phyloP scores from a whole-genome alignment of 2,888 invertebrate species.

The Tanytarsus gracilentus region DNA sequence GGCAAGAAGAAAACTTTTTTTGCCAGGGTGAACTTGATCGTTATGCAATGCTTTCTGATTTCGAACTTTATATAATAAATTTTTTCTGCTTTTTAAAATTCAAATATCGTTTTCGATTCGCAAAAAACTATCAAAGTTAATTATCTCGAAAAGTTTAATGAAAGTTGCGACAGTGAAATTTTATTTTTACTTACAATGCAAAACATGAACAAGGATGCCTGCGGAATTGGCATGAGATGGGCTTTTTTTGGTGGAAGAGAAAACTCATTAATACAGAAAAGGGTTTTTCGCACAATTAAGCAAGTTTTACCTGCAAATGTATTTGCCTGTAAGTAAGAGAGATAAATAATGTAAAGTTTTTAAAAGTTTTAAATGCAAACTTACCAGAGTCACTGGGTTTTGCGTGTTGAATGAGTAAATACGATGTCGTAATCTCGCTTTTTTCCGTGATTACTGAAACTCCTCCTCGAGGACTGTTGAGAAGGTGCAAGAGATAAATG shows the following conservation, averaged over 20 bases:
- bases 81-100: background rate
- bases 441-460: slow-evolving; percentile 83
- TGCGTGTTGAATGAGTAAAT: slow-evolving; percentile 70
- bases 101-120: too few species aligned
- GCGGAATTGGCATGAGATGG: slow-evolving; percentile 22
- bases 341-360: too few species aligned
- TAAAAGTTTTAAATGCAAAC: too few species aligned
- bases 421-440: slow-evolving; percentile 77
- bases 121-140: too few species aligned
- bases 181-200: slow-evolving; percentile 10
- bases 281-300: background rate
- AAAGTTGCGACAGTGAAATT: background rate
- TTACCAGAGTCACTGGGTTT: slow-evolving; percentile 69
- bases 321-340: too few species aligned
- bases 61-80: too few species aligned
- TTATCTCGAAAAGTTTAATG: background rate
- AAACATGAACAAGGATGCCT: slow-evolving; percentile 10
- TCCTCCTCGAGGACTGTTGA: slow-evolving; percentile 59
- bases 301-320: too few species aligned
- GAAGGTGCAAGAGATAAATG: too few species aligned
- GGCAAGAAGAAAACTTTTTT: too few species aligned
- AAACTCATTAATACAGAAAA: background rate
- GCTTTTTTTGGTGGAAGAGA: background rate
- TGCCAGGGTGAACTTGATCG: too few species aligned
- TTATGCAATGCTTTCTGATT: too few species aligned